Evolutionary conservation across 2,888 invertebrate genomes (phyloP).

Genomic region (Venusia cambrica): DNA sequence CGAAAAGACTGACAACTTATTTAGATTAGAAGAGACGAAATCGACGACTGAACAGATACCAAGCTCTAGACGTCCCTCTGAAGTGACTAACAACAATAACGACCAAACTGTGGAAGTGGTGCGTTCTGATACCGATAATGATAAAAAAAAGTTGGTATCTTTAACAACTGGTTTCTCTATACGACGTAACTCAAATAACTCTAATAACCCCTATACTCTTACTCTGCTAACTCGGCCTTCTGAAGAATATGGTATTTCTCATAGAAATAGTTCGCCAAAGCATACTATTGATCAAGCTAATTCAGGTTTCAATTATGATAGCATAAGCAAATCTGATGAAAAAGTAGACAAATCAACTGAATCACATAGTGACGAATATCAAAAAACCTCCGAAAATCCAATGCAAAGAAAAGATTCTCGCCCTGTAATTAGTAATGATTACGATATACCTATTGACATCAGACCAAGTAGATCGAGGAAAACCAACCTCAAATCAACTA

Average conservation of each 20-base stretch:
- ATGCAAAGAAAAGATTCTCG: slow-evolving; percentile 46
- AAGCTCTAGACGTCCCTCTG: slow-evolving; percentile 44
- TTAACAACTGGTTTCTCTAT: slow-evolving; percentile 76
- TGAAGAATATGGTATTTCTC: slow-evolving; percentile 45
- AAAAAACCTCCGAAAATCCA: slow-evolving; percentile 37
- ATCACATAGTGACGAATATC: slow-evolving; percentile 31
- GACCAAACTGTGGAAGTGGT: slow-evolving; percentile 49
- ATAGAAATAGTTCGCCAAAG: slow-evolving; percentile 13
- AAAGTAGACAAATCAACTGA: slow-evolving; percentile 33
- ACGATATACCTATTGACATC: slow-evolving; percentile 47
- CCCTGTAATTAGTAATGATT: slow-evolving; percentile 41
- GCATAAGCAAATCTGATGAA: slow-evolving; percentile 42
- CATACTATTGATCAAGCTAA: slow-evolving; percentile 27
- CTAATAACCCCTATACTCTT: slow-evolving; percentile 68
- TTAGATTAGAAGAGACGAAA: slow-evolving; percentile 59
- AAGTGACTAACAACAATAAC: slow-evolving; percentile 57
- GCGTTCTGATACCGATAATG: slow-evolving; percentile 42
- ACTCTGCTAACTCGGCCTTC: slow-evolving; percentile 65
- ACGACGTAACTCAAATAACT: slow-evolving; percentile 61
- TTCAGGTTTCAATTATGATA: slow-evolving; percentile 46
- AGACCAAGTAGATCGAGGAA: slow-evolving; percentile 34
- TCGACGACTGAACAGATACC: slow-evolving; percentile 53
- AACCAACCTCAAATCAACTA: slow-evolving; percentile 31
- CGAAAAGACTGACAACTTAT: slow-evolving; percentile 68
- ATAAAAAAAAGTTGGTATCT: slow-evolving; percentile 61